These are phyloP conservation scores for Drosophila oshimai DNA, from an alignment of 1,140 invertebrate genomes.

Conservation along the genomic window DNA sequence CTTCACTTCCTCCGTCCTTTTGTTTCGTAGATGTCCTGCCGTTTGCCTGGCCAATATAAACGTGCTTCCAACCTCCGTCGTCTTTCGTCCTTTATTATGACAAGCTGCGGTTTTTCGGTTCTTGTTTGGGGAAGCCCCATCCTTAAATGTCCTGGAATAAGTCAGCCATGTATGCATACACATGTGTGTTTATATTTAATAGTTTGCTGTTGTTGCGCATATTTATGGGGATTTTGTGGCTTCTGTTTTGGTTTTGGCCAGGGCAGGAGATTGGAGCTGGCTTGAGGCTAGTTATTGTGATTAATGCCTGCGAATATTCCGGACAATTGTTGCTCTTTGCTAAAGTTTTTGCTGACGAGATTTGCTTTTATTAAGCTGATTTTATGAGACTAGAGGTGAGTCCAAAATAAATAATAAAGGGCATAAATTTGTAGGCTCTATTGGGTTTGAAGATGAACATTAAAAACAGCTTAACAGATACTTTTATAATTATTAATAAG, in stretches of 20 bases:
- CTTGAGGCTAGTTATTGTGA: constrained; percentile 51
- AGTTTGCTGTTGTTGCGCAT: constrained; percentile 66
- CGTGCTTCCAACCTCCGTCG: constrained; percentile 37
- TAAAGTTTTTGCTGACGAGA: neutral
- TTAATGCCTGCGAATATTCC: constrained; percentile 49
- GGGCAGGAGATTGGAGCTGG: neutral
- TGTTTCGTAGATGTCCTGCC: constrained; percentile 59
- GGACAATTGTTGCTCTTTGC: constrained; percentile 62
- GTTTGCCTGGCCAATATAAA: constrained; percentile 50
- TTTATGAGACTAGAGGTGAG: neutral
- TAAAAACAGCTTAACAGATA: too few relatives aligned
- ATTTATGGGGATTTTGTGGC: constrained; percentile 50
- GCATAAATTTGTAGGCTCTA: too few relatives aligned
- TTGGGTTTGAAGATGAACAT: too few relatives aligned
- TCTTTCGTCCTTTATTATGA: constrained; percentile 65
- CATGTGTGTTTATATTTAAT: constrained; percentile 66
- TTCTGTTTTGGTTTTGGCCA: neutral
- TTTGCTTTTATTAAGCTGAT: neutral
- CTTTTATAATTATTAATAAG: too few relatives aligned
- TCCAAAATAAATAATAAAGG: too few relatives aligned
- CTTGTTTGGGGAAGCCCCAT: constrained; percentile 18
- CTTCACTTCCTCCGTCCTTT: constrained; percentile 4
- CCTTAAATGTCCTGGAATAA: constrained; percentile 51
- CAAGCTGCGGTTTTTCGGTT: constrained; percentile 66
- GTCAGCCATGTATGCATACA: constrained; percentile 31